These are phyloP conservation scores for Busseola fusca DNA, from an alignment of 2,888 invertebrate genomes.

Conservation along the genomic window DNA sequence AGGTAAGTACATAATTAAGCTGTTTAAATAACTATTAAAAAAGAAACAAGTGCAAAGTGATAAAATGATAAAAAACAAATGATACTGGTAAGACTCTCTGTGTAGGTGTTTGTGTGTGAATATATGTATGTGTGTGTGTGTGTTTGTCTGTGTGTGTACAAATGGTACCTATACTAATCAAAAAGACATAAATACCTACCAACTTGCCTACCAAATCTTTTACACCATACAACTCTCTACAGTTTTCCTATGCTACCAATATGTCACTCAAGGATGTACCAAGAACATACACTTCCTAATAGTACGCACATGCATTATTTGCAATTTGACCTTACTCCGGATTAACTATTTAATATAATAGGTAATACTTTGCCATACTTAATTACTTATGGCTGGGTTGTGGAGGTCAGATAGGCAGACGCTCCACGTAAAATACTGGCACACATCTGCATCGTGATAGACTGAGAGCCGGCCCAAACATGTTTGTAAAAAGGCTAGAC, in stretches of 20 bases:
- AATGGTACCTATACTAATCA: too few relatives aligned
- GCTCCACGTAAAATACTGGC: too few relatives aligned
- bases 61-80: too few relatives aligned
- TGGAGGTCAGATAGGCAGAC: conserved; percentile 11
- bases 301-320: conserved; percentile 61
- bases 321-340: conserved; percentile 61
- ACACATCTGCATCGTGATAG: neutral
- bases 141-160: too few relatives aligned
- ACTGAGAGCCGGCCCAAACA: neutral
- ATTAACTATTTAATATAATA: conserved; percentile 22
- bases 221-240: conserved; percentile 57
- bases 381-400: neutral
- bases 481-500: neutral
- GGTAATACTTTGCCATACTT: conserved; percentile 1
- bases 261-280: conserved; percentile 67
- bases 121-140: too few relatives aligned
- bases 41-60: too few relatives aligned
- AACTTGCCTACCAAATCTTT: conserved; percentile 1
- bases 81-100: too few relatives aligned
- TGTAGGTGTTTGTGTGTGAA: too few relatives aligned
- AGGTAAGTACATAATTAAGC: too few relatives aligned
- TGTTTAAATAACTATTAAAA: too few relatives aligned
- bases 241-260: conserved; percentile 49
- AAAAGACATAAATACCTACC: neutral
- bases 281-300: conserved; percentile 64